phyloP scores from a whole-genome alignment of 2,888 invertebrate species.

The Orthosia incerta region DNA sequence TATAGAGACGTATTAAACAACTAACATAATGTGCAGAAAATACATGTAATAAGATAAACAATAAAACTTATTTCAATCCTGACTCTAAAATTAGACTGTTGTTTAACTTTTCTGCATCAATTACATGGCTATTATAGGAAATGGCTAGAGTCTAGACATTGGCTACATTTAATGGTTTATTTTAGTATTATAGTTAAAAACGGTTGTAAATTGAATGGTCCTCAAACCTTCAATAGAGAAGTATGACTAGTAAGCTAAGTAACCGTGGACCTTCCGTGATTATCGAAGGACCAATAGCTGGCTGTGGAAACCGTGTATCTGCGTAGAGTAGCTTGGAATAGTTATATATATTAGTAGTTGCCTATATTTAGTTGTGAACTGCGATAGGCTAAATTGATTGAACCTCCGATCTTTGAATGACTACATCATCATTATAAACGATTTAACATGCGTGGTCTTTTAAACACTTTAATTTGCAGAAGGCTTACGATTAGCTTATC shows the following conservation, averaged over 20 bases:
- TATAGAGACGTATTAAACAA: too few relatives aligned
- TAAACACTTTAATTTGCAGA: background rate
- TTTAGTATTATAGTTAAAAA: background rate
- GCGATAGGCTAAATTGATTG: too few relatives aligned
- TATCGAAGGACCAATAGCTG: too few relatives aligned
- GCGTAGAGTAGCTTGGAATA: too few relatives aligned
- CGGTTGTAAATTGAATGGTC: background rate
- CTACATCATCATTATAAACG: background rate
- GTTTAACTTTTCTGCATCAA: constrained; percentile 2
- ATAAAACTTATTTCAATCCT: background rate
- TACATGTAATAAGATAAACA: background rate
- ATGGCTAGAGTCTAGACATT: background rate
- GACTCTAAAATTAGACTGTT: background rate
- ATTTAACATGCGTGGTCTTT: background rate
- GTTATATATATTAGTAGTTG: too few relatives aligned
- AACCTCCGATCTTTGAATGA: too few relatives aligned
- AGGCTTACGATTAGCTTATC: background rate
- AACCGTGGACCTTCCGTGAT: too few relatives aligned
- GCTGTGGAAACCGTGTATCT: too few relatives aligned
- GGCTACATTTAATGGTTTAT: background rate
- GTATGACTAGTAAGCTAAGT: too few relatives aligned
- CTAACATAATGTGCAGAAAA: background rate
- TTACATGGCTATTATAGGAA: background rate
- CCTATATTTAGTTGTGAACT: too few relatives aligned
- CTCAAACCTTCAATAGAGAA: background rate